phyloP scores from a whole-genome alignment of 2,888 invertebrate species.

The Bombylius discolor region DNA sequence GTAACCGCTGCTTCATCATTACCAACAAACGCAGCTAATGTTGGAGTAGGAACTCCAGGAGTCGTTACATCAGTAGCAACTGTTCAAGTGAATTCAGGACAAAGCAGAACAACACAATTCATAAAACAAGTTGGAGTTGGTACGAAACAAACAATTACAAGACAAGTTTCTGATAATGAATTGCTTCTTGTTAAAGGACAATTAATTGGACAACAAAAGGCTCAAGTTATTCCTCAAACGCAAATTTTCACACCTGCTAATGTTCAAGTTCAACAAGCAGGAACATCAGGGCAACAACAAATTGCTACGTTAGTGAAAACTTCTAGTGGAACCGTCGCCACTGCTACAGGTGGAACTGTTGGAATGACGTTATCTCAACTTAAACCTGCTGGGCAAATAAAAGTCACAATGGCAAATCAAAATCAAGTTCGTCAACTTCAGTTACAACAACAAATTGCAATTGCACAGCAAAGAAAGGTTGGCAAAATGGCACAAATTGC shows the following conservation, averaged over 20 bases:
- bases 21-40: constrained; percentile 15
- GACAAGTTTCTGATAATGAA: constrained; percentile 45
- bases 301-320: constrained; percentile 34
- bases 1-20: constrained; percentile 17
- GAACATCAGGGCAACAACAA: constrained; percentile 26
- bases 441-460: constrained; percentile 43
- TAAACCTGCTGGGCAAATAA: constrained; percentile 35
- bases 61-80: constrained; percentile 35
- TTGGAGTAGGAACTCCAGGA: constrained; percentile 22
- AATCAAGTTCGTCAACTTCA: constrained; percentile 54
- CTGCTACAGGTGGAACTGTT: constrained; percentile 25
- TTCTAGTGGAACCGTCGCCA: constrained; percentile 34
- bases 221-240: constrained; percentile 38
- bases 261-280: constrained; percentile 30
- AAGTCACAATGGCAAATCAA: constrained; percentile 44
- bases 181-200: constrained; percentile 46
- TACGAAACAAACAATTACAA: constrained; percentile 37
- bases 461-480: constrained; percentile 43
- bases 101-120: constrained; percentile 28
- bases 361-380: constrained; percentile 35
- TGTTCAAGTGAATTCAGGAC: constrained; percentile 39
- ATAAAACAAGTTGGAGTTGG: constrained; percentile 31
- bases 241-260: constrained; percentile 47
- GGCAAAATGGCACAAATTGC: constrained; percentile 48
- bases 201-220: constrained; percentile 31